Conservation (phyloP, 2,113 vertebrate genomes). For the Crotalus viridis region DNA sequence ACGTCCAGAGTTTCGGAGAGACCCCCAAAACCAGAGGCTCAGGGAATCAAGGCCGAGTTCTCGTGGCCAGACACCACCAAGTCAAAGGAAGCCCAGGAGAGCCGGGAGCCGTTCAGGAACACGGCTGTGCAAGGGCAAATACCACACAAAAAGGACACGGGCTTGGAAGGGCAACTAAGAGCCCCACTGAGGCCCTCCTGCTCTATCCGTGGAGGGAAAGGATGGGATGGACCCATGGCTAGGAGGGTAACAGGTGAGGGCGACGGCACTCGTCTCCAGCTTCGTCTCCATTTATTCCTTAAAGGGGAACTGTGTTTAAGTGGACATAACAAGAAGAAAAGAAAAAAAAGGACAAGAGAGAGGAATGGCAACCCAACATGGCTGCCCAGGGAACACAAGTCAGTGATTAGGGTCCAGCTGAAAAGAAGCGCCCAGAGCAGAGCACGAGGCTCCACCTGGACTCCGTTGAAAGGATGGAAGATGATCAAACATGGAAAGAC, state of each 20-base stretch:
- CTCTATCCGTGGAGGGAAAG: background rate
- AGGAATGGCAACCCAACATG: background rate
- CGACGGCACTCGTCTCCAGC: background rate
- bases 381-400: background rate
- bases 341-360: background rate
- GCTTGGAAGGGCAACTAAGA: background rate
- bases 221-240: background rate
- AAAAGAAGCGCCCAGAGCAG: background rate
- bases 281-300: background rate
- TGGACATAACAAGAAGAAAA: background rate
- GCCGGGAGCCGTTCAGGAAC: background rate
- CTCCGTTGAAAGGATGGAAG: background rate
- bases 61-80: background rate
- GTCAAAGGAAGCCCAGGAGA: background rate
- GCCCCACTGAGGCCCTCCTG: background rate
- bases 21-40: background rate
- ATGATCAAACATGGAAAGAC: background rate
- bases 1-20: background rate
- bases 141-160: background rate
- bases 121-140: background rate
- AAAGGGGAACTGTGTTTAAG: background rate
- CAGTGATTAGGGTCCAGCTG: background rate
- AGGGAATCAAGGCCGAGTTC: background rate
- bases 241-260: background rate
- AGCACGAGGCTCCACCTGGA: background rate